phyloP scores from a whole-genome alignment of 2,113 vertebrate genomes.

The Nanorana parkeri region DNA sequence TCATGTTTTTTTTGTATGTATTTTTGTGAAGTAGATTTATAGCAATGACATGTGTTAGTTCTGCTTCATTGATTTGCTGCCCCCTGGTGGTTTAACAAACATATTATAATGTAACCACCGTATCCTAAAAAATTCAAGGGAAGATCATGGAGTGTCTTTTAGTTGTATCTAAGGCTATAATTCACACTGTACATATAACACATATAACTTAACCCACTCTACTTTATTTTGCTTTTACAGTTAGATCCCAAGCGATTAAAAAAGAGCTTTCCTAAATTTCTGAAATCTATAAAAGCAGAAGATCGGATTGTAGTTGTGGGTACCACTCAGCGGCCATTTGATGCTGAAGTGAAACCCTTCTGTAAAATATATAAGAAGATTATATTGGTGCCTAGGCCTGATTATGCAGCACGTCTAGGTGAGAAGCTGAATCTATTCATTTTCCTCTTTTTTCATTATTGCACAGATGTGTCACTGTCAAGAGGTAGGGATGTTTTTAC shows the following conservation, averaged over 20 bases:
- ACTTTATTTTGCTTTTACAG: conserved; percentile 61
- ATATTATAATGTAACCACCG: not conserved
- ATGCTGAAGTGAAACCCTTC: conserved; percentile 73
- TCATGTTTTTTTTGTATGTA: too few relatives aligned
- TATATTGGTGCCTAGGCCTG: conserved; percentile 79
- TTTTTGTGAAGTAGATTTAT: not conserved
- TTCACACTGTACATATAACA: too few relatives aligned
- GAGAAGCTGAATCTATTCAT: conserved; percentile 61
- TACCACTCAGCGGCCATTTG: conserved; percentile 76
- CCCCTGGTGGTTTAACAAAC: conserved; percentile 43
- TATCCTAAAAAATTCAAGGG: not conserved
- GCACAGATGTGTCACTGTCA: too few relatives aligned
- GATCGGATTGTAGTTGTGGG: conserved; percentile 83
- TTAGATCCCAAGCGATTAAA: conserved; percentile 74
- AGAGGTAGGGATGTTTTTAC: too few relatives aligned
- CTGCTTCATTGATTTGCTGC: conserved; percentile 51
- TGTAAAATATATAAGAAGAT: conserved; percentile 83
- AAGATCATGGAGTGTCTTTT: too few relatives aligned
- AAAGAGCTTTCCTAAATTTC: conserved; percentile 74
- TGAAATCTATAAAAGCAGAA: conserved; percentile 73
- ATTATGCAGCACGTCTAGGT: conserved; percentile 82
- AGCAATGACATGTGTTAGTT: not conserved
- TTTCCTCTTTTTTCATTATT: too few relatives aligned
- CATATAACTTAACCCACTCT: not conserved
- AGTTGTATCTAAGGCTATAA: too few relatives aligned